phyloP scores from a whole-genome alignment of 1,140 invertebrate genomes.

The Drosophila takahashii region DNA sequence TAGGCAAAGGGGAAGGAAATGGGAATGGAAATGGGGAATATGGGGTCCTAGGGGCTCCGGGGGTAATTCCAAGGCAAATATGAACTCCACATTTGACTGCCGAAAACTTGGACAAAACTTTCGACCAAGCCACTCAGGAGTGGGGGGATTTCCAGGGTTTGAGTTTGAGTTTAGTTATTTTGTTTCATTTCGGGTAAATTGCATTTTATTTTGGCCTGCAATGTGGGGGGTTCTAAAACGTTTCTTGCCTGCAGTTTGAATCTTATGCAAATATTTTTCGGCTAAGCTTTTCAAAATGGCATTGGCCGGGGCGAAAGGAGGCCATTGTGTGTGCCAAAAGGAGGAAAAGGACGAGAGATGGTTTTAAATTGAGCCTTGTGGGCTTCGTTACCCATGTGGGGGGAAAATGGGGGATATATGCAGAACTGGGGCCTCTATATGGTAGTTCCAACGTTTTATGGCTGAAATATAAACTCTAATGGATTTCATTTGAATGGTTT shows the following conservation, averaged over 20 bases:
- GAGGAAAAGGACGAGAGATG: slow-evolving; percentile 18
- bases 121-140: slow-evolving; percentile 37
- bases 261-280: slow-evolving; percentile 81
- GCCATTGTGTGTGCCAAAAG: slow-evolving; percentile 42
- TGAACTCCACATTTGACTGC: slow-evolving; percentile 62
- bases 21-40: background rate
- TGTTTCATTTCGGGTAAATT: slow-evolving; percentile 69
- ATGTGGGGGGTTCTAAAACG: slow-evolving; percentile 33
- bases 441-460: slow-evolving; percentile 56
- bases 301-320: slow-evolving; percentile 31
- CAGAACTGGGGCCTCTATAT: background rate
- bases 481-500: slow-evolving; percentile 78
- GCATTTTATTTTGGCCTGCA: slow-evolving; percentile 59
- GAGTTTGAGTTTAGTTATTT: slow-evolving; percentile 43
- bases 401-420: background rate
- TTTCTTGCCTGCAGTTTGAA: slow-evolving; percentile 76
- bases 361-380: slow-evolving; percentile 71
- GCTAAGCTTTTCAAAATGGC: slow-evolving; percentile 70
- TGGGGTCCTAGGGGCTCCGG: background rate
- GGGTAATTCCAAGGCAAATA: slow-evolving; percentile 45
- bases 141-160: background rate
- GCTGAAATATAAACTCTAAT: slow-evolving; percentile 79
- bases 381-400: slow-evolving; percentile 22
- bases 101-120: slow-evolving; percentile 55
- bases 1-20: slow-evolving; percentile 45